A percentile compares a stretch with the other conserved stretches of the same genome.
Evolutionary conservation across 2,113 vertebrate genomes (phyloP).

Genomic region (Coptodon bakossiorum): DNA sequence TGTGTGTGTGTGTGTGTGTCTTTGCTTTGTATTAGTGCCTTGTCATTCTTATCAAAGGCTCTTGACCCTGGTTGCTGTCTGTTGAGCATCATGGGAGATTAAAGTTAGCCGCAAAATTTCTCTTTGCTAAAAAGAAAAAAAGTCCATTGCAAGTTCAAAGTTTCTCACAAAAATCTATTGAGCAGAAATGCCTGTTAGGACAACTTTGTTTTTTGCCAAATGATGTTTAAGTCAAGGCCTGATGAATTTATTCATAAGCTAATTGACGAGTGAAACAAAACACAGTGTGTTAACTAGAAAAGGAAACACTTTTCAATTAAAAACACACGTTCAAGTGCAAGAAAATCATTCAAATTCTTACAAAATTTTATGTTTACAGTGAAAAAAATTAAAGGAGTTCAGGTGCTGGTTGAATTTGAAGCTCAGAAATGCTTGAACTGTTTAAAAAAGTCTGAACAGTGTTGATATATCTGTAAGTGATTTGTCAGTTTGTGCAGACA

Average conservation of each 20-base stretch:
- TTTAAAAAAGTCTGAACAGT: fast-evolving
- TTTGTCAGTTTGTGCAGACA: background rate
- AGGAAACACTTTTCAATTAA: background rate
- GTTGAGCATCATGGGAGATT: constrained; percentile 1
- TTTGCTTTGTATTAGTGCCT: background rate
- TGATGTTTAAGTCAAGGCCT: background rate
- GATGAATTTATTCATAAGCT: background rate
- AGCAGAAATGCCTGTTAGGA: background rate
- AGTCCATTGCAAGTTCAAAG: background rate
- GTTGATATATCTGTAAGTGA: background rate
- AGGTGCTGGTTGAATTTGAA: background rate
- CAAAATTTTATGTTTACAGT: background rate
- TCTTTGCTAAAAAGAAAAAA: background rate
- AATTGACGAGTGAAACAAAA: background rate
- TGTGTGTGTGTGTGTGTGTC: background rate
- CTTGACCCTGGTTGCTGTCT: background rate
- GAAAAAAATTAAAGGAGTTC: background rate
- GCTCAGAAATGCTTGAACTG: background rate
- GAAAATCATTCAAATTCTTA: background rate
- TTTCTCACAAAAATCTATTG: background rate
- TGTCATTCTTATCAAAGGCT: background rate
- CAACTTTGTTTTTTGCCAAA: background rate
- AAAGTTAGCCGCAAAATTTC: background rate
- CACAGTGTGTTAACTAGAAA: background rate
- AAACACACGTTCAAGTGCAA: background rate